Evolutionary conservation across 2,113 vertebrate genomes (phyloP).

Genomic region (Falcunculus frontatus): DNA sequence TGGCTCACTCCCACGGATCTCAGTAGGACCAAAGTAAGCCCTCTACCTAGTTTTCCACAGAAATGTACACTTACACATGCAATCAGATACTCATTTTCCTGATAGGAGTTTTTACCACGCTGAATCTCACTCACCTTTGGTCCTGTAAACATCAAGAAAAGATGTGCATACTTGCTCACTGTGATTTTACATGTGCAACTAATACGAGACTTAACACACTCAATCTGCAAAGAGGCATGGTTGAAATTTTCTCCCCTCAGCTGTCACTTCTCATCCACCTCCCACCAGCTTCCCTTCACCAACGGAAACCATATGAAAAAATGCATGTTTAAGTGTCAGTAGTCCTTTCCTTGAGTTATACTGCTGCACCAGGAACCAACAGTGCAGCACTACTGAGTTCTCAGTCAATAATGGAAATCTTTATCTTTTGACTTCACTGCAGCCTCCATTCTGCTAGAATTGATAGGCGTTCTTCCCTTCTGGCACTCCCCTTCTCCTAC

Average conservation of each 20-base stretch:
- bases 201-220: neutral
- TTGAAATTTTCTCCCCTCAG: neutral
- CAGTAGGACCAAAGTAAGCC: neutral
- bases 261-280: neutral
- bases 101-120: neutral
- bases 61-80: neutral
- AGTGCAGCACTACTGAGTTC: neutral
- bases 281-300: neutral
- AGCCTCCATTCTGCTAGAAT: neutral
- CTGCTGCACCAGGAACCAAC: neutral
- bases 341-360: neutral
- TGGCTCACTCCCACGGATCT: neutral
- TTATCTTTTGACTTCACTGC: constrained; percentile 1
- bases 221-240: neutral
- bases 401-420: constrained; percentile 27
- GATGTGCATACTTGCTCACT: neutral
- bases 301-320: neutral
- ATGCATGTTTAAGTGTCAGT: neutral
- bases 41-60: neutral
- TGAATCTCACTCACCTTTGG: neutral
- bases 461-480: neutral
- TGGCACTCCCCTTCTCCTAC: neutral
- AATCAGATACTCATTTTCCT: neutral
- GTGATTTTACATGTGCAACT: neutral
- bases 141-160: neutral